Evolutionary conservation across 1,140 invertebrate species (phyloP), one percentile per base, ranked within the genome.

Genomic region (Diorhabda carinulata): DNA sequence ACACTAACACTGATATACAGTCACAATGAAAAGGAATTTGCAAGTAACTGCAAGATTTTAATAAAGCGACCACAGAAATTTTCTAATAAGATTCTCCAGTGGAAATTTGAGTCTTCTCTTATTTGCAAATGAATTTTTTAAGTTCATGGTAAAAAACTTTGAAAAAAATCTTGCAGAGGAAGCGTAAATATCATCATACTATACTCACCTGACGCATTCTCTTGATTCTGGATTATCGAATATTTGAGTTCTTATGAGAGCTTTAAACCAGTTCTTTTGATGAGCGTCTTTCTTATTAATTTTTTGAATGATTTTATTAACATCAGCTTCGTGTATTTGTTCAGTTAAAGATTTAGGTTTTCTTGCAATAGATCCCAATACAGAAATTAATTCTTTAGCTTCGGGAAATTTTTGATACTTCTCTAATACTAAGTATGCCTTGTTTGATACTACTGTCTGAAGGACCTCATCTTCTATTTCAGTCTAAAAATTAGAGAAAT

Each of bases 211-310:
- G 6, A 81, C 57, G 70, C 79, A 81, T 10, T 76, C 47, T 25
- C 72, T 60, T 57, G 74, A 63, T 62, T 74, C 57, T 40, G 73
- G 25, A 64, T 77, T 70, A 43, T 74, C 59, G n/a, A 78, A 78
- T 47, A 80, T 66, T 57, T 70, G 43, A 6, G 73, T 78, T 42
- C 73, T 70, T 58, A 77, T 43, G 6, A 81, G 68, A 2, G 75
- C 76, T 45, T 61, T 72, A 69, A 80, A 80, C 78, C 79, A 81
- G 9, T 66, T 67, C 63, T 69, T 73, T 70, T 79, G 79, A 71
- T 78, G 70, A 63, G 69, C 64, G 70, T 78, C 76, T 3, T 43
- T 58, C 64, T 72, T 68, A 61, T 76, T 70, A 5, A 81, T 72
- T 61, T 72, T 76, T 40, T 64, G 61, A 42, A 81, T 75, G 8